These are phyloP conservation scores for Orcinus orca DNA, from an alignment of 2,113 vertebrate species.

Conservation along the genomic window DNA sequence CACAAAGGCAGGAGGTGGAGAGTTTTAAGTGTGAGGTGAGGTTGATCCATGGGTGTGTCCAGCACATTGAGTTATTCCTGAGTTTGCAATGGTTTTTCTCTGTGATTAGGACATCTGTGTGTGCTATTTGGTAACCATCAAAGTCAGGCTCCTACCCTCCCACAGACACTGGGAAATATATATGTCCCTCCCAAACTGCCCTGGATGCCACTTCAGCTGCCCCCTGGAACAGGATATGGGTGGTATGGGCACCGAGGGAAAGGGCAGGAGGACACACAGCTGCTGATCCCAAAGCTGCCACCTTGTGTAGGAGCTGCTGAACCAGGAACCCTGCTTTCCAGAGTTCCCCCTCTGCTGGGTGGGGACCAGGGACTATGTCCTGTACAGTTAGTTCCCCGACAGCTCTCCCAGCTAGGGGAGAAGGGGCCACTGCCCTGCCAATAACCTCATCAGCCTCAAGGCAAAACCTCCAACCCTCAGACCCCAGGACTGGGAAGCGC, in stretches of 20 bases:
- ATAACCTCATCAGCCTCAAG: background rate
- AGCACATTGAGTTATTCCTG: background rate
- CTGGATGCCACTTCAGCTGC: background rate
- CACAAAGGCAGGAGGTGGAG: background rate
- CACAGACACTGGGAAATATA: background rate
- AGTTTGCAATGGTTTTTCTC: background rate
- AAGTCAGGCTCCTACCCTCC: background rate
- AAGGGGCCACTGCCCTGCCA: background rate
- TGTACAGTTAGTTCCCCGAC: background rate
- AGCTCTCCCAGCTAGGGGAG: background rate
- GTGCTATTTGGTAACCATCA: background rate
- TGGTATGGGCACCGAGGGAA: background rate
- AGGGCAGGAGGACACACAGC: background rate
- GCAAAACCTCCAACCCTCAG: background rate
- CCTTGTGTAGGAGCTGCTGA: background rate
- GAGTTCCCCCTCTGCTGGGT: background rate
- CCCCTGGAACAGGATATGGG: background rate
- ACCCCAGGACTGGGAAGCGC: background rate
- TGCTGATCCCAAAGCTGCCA: background rate
- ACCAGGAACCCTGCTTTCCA: background rate
- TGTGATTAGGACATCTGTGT: background rate
- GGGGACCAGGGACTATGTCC: background rate
- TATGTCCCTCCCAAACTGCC: background rate
- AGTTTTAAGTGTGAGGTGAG: background rate
- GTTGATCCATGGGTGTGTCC: background rate